phyloP scores from a whole-genome alignment of 2,888 invertebrate genomes.

The Folsomia manolachei region DNA sequence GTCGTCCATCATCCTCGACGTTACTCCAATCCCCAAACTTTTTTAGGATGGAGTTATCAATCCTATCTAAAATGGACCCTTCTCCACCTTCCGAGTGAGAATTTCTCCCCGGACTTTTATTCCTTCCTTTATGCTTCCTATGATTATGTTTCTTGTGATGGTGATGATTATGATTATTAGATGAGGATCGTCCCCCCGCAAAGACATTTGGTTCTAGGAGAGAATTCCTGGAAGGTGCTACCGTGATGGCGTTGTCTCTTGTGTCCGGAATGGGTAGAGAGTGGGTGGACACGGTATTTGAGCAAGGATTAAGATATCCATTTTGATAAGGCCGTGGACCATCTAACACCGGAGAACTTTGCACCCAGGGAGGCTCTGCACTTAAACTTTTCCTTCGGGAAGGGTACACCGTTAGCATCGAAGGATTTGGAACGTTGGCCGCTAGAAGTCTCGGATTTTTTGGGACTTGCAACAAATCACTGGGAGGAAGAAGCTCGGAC shows the following conservation, averaged over 20 bases:
- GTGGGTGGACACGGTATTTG: neutral
- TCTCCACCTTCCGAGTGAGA: constrained; percentile 8
- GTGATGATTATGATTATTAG: constrained; percentile 7
- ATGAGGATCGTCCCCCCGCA: constrained; percentile 26
- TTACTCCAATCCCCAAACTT: constrained; percentile 46
- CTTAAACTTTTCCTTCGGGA: neutral
- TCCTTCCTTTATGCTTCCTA: constrained; percentile 29
- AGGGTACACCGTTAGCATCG: neutral
- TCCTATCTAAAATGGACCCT: constrained; percentile 32
- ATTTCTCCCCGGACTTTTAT: constrained; percentile 35
- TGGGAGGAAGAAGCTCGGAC: too few relatives aligned
- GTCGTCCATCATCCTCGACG: constrained; percentile 31
- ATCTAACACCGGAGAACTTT: neutral
- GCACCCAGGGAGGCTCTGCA: neutral
- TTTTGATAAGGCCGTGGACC: neutral
- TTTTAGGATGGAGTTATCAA: constrained; percentile 40
- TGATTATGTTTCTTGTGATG: constrained; percentile 27
- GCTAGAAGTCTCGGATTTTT: neutral
- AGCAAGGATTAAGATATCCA: neutral
- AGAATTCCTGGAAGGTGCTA: constrained; percentile 38
- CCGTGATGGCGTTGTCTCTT: constrained; percentile 42
- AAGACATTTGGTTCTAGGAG: constrained; percentile 44
- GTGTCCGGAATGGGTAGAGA: neutral
- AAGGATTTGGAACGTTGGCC: neutral
- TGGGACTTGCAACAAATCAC: neutral